Base-by-base conservation (phyloP, 2,797 vertebrate genomes). In the Gouania willdenowi region DNA sequence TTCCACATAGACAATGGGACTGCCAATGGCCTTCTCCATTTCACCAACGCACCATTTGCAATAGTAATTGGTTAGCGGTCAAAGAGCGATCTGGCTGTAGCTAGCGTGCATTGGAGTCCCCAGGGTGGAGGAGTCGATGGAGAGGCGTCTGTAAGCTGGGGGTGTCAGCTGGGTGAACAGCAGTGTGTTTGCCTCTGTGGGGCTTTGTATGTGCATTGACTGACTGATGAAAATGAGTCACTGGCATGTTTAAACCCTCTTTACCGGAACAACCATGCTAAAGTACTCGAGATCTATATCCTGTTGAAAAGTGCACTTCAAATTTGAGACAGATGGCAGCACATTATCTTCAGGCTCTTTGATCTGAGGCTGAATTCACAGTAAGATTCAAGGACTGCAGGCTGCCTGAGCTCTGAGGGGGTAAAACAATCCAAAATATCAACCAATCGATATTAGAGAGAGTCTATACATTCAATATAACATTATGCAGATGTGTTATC, bases 51-150 rank as follows among this genome's bases (percentile, higher is more conserved):
- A 44, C 74, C 58, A 59, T 67, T 72, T 51, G 61, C 29, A 30
- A 32, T 7, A 65, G 56, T 69, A 64, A 74, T 74, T 77, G 65
- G 70, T 66, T 31, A 27, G 18, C 31, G 19, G 63, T 82, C 56
- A 41, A 64, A 54, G 42, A 53, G 43, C 44, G 10, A 41, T 64
- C 19, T 14, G 41, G 51, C 29, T 2, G 4, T 27, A 13, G 19
- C 8, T 22, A 13, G 39, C 28, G 26, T 7, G 42, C 44, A 53
- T 50, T 13, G 4, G 2, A 35, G 36, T 30, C 56, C 61, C 60
- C 5, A 25, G 34, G 57, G 45, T 9, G 2, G 8, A 10, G 24
- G 15, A 41, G 44, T 72, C 38, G 30, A 66, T 69, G 61, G 46
- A 54, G 53, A 35, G 40, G 56, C 26, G 70, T 65, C 70, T 36